Evolutionary conservation across 2,888 invertebrate species (phyloP).

Genomic region (Megamerina dolium): DNA sequence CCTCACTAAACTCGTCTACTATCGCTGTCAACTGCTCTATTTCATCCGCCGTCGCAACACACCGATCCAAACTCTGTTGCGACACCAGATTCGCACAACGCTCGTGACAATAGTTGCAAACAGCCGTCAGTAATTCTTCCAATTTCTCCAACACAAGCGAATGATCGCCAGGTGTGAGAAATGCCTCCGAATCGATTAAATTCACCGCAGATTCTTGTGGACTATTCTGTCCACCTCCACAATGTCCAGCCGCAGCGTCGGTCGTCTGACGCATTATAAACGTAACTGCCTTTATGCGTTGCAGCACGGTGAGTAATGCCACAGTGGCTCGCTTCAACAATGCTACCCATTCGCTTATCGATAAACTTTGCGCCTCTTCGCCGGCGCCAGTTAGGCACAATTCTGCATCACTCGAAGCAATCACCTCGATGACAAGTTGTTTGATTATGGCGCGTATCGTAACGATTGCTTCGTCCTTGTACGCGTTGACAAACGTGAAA

Average conservation of each 20-base stretch:
- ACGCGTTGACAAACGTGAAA: conserved; percentile 80
- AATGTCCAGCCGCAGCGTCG: conserved; percentile 57
- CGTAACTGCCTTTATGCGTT: conserved; percentile 67
- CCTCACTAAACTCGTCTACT: conserved; percentile 71
- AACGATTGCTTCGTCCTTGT: conserved; percentile 83
- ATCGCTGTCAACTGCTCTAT: conserved; percentile 69
- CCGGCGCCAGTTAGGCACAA: conserved; percentile 53
- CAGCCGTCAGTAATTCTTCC: conserved; percentile 69
- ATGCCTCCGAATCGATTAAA: conserved; percentile 60
- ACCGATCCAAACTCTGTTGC: conserved; percentile 65
- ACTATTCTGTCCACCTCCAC: conserved; percentile 40
- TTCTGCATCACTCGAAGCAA: conserved; percentile 53
- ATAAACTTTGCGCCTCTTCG: conserved; percentile 53
- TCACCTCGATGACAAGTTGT: conserved; percentile 78
- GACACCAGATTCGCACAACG: conserved; percentile 83
- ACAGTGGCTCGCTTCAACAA: conserved; percentile 62
- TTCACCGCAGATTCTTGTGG: conserved; percentile 46
- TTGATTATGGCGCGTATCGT: conserved; percentile 84
- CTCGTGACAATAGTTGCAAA: conserved; percentile 90
- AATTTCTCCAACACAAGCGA: conserved; percentile 64
- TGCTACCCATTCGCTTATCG: conserved; percentile 64
- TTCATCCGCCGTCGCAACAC: conserved; percentile 66
- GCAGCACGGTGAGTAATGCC: conserved; percentile 62
- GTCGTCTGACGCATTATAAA: conserved; percentile 73
- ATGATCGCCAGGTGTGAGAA: conserved; percentile 66